A percentile compares a stretch with the other conserved stretches of the same genome.
phyloP scores from a whole-genome alignment of 2,888 invertebrate genomes.

The Sarcophaga variegata region DNA sequence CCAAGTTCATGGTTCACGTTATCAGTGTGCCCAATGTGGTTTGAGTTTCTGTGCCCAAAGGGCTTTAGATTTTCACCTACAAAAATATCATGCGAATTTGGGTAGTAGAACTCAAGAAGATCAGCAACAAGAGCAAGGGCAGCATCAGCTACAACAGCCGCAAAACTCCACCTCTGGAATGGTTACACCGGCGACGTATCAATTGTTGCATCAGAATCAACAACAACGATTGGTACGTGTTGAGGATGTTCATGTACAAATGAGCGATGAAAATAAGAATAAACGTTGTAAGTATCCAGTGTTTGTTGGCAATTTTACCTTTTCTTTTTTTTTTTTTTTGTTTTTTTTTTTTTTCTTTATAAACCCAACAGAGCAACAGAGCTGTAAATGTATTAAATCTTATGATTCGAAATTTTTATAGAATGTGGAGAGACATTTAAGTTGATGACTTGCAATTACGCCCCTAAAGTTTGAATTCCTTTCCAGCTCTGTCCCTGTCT shows the following conservation, averaged over 20 bases:
- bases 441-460: no score
- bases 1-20: constrained; percentile 75
- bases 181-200: constrained; percentile 51
- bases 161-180: constrained; percentile 61
- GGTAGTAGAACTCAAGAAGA: constrained; percentile 53
- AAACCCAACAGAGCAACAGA: neutral
- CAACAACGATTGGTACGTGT: constrained; percentile 72
- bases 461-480: neutral
- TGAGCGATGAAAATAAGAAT: constrained; percentile 69
- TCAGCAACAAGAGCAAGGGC: neutral
- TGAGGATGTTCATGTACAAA: constrained; percentile 76
- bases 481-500: neutral
- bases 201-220: constrained; percentile 60
- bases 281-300: constrained; percentile 65
- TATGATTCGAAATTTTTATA: no score
- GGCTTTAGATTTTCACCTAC: constrained; percentile 76
- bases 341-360: constrained; percentile 29
- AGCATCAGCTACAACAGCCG: constrained; percentile 42
- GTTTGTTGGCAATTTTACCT: constrained; percentile 10
- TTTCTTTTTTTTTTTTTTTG: neutral
- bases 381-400: constrained; percentile 39
- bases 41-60: constrained; percentile 77
- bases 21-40: constrained; percentile 78
- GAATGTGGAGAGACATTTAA: no score
- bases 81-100: constrained; percentile 74